Percentiles rank a stretch among this genome's conserved stretches.
phyloP scores from a whole-genome alignment of 2,113 vertebrate species.

The Myiozetetes cayanensis region DNA sequence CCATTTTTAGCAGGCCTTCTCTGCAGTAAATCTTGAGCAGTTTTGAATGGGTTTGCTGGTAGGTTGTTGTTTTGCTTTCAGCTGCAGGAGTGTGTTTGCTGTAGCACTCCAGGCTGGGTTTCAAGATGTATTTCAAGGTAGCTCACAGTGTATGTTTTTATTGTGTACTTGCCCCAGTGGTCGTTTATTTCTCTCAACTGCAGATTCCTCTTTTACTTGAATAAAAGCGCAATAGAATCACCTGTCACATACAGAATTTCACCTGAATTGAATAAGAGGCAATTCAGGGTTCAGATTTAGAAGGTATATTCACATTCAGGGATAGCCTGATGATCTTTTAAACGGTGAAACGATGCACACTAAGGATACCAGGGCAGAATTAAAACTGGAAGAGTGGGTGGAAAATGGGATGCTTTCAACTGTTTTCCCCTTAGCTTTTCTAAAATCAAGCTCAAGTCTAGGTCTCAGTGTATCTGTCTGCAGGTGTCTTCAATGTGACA shows the following conservation, averaged over 20 bases:
- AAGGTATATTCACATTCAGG: background rate
- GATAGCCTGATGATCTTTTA: background rate
- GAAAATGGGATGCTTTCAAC: background rate
- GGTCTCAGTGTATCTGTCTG: background rate
- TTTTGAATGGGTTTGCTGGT: background rate
- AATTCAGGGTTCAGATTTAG: background rate
- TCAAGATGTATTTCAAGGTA: background rate
- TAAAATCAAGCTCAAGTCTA: background rate
- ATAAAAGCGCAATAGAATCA: background rate
- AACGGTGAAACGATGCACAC: background rate
- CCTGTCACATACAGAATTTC: background rate
- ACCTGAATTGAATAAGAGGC: background rate
- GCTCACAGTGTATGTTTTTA: background rate
- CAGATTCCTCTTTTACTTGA: background rate
- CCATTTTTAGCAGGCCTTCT: background rate
- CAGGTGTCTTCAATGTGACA: slow-evolving; percentile 51
- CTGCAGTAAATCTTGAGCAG: background rate
- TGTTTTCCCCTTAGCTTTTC: background rate
- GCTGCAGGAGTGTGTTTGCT: background rate
- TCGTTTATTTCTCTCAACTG: background rate
- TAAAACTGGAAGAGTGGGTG: background rate
- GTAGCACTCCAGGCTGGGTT: background rate
- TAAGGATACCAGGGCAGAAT: background rate
- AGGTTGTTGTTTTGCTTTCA: background rate
- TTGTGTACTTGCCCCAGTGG: background rate